These are phyloP conservation scores for Eriocheir sinensis DNA, from an alignment of 1,140 invertebrate species.

Conservation along the genomic window DNA sequence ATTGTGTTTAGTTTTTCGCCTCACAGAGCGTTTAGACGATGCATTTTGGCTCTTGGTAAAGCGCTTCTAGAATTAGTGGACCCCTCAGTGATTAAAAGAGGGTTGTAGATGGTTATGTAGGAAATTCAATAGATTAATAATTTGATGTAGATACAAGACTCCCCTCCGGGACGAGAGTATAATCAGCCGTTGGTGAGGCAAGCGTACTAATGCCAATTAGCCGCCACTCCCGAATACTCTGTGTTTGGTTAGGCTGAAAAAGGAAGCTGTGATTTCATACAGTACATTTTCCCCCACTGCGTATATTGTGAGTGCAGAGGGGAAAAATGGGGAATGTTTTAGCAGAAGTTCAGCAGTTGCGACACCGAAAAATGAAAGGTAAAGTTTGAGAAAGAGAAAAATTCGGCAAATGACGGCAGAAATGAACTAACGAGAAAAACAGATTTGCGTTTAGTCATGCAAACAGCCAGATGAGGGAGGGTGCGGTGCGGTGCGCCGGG, in stretches of 20 bases:
- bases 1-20: too few species aligned
- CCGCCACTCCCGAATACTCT: neutral
- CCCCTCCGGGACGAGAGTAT: neutral
- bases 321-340: neutral
- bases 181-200: neutral
- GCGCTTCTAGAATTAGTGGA: too few species aligned
- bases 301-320: neutral
- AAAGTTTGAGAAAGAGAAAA: neutral
- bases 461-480: neutral
- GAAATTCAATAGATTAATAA: too few species aligned
- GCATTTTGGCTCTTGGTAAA: too few species aligned
- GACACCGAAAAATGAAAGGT: neutral
- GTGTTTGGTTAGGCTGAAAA: neutral
- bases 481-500: neutral
- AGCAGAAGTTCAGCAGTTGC: neutral
- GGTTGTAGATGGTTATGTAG: too few species aligned
- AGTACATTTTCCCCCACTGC: neutral
- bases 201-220: neutral
- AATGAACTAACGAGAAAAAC: neutral
- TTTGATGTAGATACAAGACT: neutral
- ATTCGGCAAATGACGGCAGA: neutral
- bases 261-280: neutral
- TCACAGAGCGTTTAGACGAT: too few species aligned
- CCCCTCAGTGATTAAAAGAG: too few species aligned
- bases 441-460: neutral